phyloP scores from a whole-genome alignment of 53 echinoderm and acorn worm species.

The Astropecten irregularis region DNA sequence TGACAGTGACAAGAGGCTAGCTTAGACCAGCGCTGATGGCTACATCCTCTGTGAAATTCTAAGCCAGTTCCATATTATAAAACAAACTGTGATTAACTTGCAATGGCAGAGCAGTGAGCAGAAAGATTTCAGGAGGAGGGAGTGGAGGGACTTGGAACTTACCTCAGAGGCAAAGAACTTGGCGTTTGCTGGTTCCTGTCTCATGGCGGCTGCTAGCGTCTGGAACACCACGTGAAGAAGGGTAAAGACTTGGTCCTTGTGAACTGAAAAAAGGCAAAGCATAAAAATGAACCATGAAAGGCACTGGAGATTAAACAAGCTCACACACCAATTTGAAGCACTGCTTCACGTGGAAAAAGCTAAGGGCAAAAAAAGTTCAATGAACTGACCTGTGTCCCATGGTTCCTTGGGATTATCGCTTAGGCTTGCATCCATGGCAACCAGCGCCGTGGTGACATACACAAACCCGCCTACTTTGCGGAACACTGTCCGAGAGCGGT shows the following conservation, averaged over 20 bases:
- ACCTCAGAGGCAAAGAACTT: constrained; percentile 99
- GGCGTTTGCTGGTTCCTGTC: constrained; percentile 95
- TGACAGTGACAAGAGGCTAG: neutral
- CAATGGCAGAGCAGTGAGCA: too few relatives aligned
- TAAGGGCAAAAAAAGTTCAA: too few relatives aligned
- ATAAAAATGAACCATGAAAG: neutral
- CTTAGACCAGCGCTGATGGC: too few relatives aligned
- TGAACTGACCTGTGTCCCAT: constrained; percentile 87
- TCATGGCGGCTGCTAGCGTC: constrained; percentile 86
- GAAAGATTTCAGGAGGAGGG: neutral
- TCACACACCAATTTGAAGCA: too few relatives aligned
- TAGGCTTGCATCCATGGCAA: constrained; percentile 86
- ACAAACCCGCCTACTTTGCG: constrained; percentile 92
- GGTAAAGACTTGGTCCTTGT: constrained; percentile 77
- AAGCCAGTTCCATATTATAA: too few relatives aligned
- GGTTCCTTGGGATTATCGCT: constrained; percentile 78
- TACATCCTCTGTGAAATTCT: too few relatives aligned
- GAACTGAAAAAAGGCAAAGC: constrained; percentile 49
- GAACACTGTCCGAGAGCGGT: constrained; percentile 84
- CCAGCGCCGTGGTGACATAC: constrained; percentile 90
- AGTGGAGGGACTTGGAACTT: neutral
- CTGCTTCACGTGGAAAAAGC: too few relatives aligned
- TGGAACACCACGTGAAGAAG: constrained; percentile 87
- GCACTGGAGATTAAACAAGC: neutral
- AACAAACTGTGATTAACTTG: neutral